Percentiles rank a stretch among this genome's conserved stretches.
Conservation (phyloP, 2,113 vertebrate genomes). For the Albula glossodonta region DNA sequence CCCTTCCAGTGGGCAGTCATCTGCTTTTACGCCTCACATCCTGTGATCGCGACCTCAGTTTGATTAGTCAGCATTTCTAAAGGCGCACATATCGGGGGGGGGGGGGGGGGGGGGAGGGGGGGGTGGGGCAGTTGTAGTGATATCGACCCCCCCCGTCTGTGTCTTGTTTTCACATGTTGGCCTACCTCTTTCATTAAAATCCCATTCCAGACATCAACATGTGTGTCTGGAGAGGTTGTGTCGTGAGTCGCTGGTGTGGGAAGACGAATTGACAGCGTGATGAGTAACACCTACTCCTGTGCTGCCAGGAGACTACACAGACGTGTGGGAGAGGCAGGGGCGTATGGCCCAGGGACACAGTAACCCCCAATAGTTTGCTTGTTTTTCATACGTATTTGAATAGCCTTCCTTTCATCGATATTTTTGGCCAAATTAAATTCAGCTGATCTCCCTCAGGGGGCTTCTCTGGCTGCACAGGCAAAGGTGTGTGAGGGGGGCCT, state of each 20-base stretch:
- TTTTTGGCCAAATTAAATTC: neutral
- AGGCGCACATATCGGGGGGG: neutral
- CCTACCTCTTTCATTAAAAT: neutral
- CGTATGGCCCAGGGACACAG: too few species aligned
- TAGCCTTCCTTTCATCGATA: neutral
- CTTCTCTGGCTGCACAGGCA: neutral
- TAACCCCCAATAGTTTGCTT: too few species aligned
- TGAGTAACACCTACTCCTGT: neutral
- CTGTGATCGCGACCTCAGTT: neutral
- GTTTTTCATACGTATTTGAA: neutral
- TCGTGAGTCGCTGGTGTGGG: neutral
- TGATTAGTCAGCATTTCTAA: neutral
- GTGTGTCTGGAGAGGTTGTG: neutral
- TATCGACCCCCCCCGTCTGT: neutral
- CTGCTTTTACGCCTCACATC: neutral
- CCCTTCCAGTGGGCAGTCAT: neutral
- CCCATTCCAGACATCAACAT: neutral
- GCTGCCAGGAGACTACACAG: neutral
- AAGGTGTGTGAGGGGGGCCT: neutral
- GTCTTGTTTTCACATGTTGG: neutral
- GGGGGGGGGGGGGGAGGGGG: neutral
- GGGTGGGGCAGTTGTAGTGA: neutral
- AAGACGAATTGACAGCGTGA: slow-evolving; percentile 3
- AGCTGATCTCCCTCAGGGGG: neutral
- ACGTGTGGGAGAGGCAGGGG: neutral